Evolutionary conservation across 1,140 invertebrate species (phyloP).

Genomic region (Trichoplusia ni): DNA sequence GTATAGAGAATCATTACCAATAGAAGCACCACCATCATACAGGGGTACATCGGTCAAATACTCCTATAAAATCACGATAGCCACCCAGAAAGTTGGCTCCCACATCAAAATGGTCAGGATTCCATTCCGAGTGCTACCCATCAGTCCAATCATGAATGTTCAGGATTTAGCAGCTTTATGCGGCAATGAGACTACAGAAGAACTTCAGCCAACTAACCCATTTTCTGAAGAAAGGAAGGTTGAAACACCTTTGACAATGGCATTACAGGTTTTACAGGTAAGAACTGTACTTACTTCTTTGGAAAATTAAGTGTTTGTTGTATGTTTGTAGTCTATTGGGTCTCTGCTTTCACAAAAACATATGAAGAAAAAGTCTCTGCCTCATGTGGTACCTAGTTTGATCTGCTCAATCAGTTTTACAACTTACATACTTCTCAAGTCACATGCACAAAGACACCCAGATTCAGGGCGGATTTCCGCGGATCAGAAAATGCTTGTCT

Average conservation of each 20-base stretch:
- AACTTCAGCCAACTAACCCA: conserved; percentile 94
- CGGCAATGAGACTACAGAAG: conserved; percentile 92
- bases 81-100: conserved; percentile 91
- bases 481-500: too few relatives aligned
- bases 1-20: conserved; percentile 94
- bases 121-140: conserved; percentile 93
- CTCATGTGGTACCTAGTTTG: too few relatives aligned
- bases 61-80: conserved; percentile 97
- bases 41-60: conserved; percentile 96
- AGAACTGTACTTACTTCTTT: neutral
- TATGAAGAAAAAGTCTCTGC: too few relatives aligned
- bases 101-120: conserved; percentile 93
- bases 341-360: too few relatives aligned
- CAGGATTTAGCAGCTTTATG: conserved; percentile 86
- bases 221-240: conserved; percentile 92
- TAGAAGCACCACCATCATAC: conserved; percentile 96
- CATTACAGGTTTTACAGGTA: conserved; percentile 92
- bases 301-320: neutral
- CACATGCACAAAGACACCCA: too few relatives aligned
- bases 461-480: too few relatives aligned
- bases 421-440: too few relatives aligned
- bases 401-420: too few relatives aligned
- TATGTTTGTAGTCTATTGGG: too few relatives aligned
- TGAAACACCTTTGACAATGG: conserved; percentile 92
- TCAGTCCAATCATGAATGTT: conserved; percentile 88